Evolutionary conservation across 2,888 invertebrate genomes (phyloP).

Genomic region (Branchipolynoe longqiensis): DNA sequence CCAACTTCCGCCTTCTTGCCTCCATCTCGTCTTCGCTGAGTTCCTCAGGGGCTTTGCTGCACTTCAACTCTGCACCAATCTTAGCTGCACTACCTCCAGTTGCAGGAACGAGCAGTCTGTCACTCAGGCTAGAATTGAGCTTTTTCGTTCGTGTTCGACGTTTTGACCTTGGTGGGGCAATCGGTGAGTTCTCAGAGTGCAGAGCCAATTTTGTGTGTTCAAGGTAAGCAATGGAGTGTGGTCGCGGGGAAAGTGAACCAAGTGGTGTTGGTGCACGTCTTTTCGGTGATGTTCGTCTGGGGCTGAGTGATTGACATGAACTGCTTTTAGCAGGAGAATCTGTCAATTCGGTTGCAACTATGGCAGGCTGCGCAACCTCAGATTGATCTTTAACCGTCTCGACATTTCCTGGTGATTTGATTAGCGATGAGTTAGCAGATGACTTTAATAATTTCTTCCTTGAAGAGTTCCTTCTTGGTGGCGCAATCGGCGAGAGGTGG

Average conservation of each 20-base stretch:
- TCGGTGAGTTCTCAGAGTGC: neutral
- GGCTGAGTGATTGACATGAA: neutral
- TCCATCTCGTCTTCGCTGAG: constrained; percentile 54
- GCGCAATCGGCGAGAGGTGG: constrained; percentile 41
- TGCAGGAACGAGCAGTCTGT: neutral
- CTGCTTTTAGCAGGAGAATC: neutral
- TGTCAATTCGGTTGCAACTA: neutral
- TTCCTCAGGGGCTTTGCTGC: too few species aligned
- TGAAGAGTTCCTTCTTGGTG: constrained; percentile 51
- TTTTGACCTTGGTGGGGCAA: constrained; percentile 43
- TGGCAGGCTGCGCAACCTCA: neutral
- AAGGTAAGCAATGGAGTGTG: constrained; percentile 39
- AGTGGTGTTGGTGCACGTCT: constrained; percentile 43
- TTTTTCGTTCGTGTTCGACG: neutral
- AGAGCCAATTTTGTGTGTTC: neutral
- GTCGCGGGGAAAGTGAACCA: neutral
- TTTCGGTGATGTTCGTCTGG: constrained; percentile 4
- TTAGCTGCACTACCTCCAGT: neutral
- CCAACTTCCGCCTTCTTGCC: constrained; percentile 19
- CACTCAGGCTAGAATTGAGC: too few species aligned
- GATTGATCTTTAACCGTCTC: neutral
- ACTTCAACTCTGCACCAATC: neutral
- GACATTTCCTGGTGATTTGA: neutral
- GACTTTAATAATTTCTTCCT: constrained; percentile 11
- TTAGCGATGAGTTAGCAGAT: neutral